phyloP scores from a whole-genome alignment of 2,888 invertebrate genomes.

The Troilus luridus region DNA sequence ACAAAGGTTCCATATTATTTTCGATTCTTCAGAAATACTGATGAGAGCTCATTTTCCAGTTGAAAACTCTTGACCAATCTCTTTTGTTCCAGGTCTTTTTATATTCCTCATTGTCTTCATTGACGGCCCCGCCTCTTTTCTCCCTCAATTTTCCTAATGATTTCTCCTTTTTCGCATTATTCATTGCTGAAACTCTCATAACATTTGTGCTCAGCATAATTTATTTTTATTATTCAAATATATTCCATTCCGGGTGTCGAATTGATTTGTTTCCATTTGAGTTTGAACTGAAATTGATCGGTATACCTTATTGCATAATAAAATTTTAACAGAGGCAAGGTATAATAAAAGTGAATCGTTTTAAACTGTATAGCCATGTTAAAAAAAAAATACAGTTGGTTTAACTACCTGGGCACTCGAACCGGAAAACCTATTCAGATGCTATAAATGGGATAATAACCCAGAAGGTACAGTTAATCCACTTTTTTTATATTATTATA shows the following conservation, averaged over 20 bases:
- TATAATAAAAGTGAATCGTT: background rate
- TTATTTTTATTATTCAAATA: background rate
- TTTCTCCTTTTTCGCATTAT: background rate
- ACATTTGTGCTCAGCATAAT: background rate
- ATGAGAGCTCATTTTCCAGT: background rate
- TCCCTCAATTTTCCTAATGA: conserved; percentile 12
- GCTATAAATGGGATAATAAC: background rate
- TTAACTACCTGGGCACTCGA: background rate
- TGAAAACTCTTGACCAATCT: background rate
- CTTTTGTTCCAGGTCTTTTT: background rate
- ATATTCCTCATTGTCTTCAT: conserved; percentile 10
- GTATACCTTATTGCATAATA: background rate
- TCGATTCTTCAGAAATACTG: background rate
- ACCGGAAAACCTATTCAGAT: background rate
- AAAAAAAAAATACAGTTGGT: background rate
- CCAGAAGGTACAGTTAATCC: background rate
- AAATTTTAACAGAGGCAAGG: background rate
- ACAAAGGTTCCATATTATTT: background rate
- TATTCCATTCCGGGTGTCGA: no score
- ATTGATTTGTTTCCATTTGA: no score
- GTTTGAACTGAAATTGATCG: no score
- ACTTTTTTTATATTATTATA: background rate
- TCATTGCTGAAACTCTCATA: background rate
- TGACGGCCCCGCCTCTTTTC: background rate
- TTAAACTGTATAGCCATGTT: background rate